Evolutionary conservation across 2,888 invertebrate genomes (phyloP).

Genomic region (Drosophila ochracea): DNA sequence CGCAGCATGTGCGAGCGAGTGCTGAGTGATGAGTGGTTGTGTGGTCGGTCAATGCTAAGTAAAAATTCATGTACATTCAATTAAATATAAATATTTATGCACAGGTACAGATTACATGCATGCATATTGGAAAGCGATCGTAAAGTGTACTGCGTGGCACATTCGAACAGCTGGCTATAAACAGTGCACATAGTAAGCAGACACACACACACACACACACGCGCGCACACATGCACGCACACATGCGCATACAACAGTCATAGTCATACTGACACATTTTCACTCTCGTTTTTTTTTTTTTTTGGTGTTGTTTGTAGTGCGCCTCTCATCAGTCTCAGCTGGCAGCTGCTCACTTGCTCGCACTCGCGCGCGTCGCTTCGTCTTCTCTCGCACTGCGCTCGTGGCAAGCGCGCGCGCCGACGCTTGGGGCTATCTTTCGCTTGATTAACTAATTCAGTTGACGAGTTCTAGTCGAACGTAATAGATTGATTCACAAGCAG

Average conservation of each 20-base stretch:
- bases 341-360: slow-evolving; percentile 16
- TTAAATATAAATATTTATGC: slow-evolving; percentile 3
- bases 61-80: slow-evolving; percentile 9
- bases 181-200: slow-evolving; percentile 10
- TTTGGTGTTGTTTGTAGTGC: neutral
- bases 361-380: slow-evolving; percentile 12
- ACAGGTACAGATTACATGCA: slow-evolving; percentile 18
- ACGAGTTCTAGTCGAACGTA: slow-evolving; percentile 82
- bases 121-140: slow-evolving; percentile 48
- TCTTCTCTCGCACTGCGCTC: slow-evolving; percentile 23
- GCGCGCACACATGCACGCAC: neutral
- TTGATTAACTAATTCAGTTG: slow-evolving; percentile 83
- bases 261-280: slow-evolving; percentile 47
- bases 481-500: slow-evolving; percentile 64
- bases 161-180: slow-evolving; percentile 45
- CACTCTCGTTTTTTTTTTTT: slow-evolving; percentile 54
- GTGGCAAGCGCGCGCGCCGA: slow-evolving; percentile 45
- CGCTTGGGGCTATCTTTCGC: slow-evolving; percentile 74
- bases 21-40: neutral
- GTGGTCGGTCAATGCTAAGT: slow-evolving; percentile 8
- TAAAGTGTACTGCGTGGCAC: slow-evolving; percentile 48
- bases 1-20: slow-evolving; percentile 48
- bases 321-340: slow-evolving; percentile 32
- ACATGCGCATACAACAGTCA: neutral
- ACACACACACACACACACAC: neutral